phyloP scores from a whole-genome alignment of 2,888 invertebrate species.

The Cheilosia vernalis region DNA sequence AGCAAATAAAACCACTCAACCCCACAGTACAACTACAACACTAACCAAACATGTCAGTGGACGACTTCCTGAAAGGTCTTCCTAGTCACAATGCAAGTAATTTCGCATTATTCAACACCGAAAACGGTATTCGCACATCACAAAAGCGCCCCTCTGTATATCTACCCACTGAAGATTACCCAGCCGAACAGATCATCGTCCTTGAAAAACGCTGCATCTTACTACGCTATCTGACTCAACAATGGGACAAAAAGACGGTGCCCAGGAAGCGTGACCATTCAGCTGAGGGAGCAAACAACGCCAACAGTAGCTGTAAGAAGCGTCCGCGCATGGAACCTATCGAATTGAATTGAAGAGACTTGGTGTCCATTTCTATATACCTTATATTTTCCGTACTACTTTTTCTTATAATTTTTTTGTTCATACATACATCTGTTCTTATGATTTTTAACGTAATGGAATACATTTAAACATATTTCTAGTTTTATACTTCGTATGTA shows the following conservation, averaged over 20 bases:
- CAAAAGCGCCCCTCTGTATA: constrained; percentile 95
- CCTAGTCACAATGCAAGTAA: constrained; percentile 96
- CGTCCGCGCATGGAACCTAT: constrained; percentile 80
- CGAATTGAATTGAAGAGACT: constrained; percentile 78
- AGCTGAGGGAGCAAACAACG: constrained; percentile 70
- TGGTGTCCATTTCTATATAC: constrained; percentile 15
- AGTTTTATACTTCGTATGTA: constrained; percentile 63
- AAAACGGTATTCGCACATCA: constrained; percentile 91
- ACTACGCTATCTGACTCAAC: constrained; percentile 95
- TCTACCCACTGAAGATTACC: constrained; percentile 95
- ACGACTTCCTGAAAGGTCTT: constrained; percentile 95
- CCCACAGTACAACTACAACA: constrained; percentile 34
- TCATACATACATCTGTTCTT: constrained; percentile 30
- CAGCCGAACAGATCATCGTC: constrained; percentile 97
- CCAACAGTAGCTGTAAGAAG: constrained; percentile 80
- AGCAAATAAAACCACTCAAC: constrained; percentile 10
- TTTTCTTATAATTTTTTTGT: not conserved
- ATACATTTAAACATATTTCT: constrained; percentile 62
- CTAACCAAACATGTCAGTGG: constrained; percentile 86
- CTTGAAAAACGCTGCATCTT: constrained; percentile 98
- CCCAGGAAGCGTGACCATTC: constrained; percentile 81
- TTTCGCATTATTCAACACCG: constrained; percentile 95
- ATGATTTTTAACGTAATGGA: constrained; percentile 61
- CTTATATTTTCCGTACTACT: constrained; percentile 16
- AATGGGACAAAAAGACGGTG: constrained; percentile 94